Evolutionary conservation across 2,113 vertebrate species (phyloP).

Genomic region (Steatornis caripensis): DNA sequence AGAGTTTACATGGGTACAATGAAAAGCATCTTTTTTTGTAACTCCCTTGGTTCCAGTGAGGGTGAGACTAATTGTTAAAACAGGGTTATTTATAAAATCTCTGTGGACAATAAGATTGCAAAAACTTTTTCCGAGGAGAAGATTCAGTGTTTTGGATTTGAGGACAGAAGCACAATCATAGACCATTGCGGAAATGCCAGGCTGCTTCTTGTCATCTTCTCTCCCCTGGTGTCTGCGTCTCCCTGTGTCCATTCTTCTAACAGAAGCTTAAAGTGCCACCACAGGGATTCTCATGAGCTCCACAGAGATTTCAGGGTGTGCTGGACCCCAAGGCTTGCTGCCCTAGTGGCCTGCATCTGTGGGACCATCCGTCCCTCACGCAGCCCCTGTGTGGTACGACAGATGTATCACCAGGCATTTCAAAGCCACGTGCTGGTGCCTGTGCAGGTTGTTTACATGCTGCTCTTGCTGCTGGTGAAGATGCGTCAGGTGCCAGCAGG

Average conservation of each 20-base stretch:
- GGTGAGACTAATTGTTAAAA: background rate
- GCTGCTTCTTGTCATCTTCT: background rate
- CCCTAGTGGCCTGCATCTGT: background rate
- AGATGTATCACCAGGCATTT: background rate
- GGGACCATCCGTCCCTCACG: accelerated
- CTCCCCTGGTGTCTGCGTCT: background rate
- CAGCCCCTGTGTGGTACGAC: background rate
- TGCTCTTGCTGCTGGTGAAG: background rate
- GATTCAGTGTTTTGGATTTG: background rate
- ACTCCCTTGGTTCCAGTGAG: background rate
- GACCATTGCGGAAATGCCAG: background rate
- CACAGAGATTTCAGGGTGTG: background rate
- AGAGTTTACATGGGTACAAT: background rate
- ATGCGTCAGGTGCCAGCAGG: background rate
- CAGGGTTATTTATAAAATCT: background rate
- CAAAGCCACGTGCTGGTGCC: background rate
- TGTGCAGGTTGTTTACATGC: background rate
- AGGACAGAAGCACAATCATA: background rate
- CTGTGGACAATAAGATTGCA: background rate
- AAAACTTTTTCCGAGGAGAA: background rate
- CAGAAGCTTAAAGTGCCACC: background rate
- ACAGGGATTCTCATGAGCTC: background rate
- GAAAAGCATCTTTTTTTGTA: background rate
- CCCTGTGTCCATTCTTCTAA: background rate
- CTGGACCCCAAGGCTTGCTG: background rate